A percentile compares a stretch with the other conserved stretches of the same genome.
phyloP scores from a whole-genome alignment of 2,797 vertebrate species.

The Liparis tanakae region DNA sequence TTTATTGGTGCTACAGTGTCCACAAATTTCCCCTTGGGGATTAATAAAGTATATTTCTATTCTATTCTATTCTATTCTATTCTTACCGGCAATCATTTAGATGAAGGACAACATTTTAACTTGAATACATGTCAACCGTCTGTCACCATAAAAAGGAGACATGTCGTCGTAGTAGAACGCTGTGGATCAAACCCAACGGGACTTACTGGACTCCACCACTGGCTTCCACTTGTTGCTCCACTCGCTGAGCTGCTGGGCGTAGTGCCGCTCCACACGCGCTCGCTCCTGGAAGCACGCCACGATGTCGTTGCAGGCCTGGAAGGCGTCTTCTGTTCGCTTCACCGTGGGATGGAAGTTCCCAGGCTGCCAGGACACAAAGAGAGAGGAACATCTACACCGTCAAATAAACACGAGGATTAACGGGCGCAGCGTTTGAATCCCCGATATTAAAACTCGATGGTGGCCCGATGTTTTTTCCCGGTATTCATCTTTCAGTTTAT shows the following conservation, averaged over 20 bases:
- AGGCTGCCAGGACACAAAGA: slow-evolving; percentile 76
- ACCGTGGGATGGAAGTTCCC: slow-evolving; percentile 87
- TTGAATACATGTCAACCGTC: background rate
- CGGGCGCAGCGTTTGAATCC: background rate
- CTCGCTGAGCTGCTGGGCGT: slow-evolving; percentile 84
- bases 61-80: no score
- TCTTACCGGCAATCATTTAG: no score
- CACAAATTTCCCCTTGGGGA: no score
- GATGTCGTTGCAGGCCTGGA: slow-evolving; percentile 87
- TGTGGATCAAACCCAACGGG: background rate
- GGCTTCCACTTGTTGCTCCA: slow-evolving; percentile 87
- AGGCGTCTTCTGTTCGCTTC: slow-evolving; percentile 85
- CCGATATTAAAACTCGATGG: background rate
- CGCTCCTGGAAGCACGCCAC: slow-evolving; percentile 88
- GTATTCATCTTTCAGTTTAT: background rate
- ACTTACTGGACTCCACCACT: slow-evolving; percentile 86
- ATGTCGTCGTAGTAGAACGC: background rate
- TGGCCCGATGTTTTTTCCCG: background rate
- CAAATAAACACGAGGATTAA: slow-evolving; percentile 19
- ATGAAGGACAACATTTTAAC: background rate
- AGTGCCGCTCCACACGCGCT: slow-evolving; percentile 87
- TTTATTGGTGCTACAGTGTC: no score
- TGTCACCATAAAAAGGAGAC: background rate
- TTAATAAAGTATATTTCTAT: no score
- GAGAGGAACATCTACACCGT: slow-evolving; percentile 36